Base-by-base conservation (phyloP, 2,797 vertebrate species). In the Lagodon rhomboides region DNA sequence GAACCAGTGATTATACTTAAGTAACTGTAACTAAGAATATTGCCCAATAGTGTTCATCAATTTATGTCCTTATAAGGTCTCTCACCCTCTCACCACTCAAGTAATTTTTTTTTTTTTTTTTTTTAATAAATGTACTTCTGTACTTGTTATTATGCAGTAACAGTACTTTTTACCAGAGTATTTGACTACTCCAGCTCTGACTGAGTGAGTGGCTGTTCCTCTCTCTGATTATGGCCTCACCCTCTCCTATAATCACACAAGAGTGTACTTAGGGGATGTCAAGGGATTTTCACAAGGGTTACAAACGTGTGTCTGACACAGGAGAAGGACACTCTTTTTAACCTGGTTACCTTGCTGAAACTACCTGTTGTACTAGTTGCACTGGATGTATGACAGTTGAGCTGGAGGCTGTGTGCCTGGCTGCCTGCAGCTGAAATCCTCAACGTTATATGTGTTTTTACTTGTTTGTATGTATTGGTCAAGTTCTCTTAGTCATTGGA, bases 361-460 rank as follows among this genome's bases (percentile, higher is more conserved):
- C 43, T 27, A 75, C 68, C 44, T 74, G 77, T 75, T 76, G n/a
- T 53, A 25, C 50, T 22, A 11, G 73, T 66, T 66, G n/a, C 3
- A 27, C 50, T 54, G 27, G 7, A 49, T 50, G 7, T 8, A 11
- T 12, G 6, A 16, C 16, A 25, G 3, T 5, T 65, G 2, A n/a
- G 50, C 60, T 70, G 12, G 23, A 6, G 47, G 64, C 50, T 20
- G 2, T 65, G 25, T 66, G 63, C n/a, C n/a, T n/a, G n/a, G n/a
- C n/a, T n/a, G n/a, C 46, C 5, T 25, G 12, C 27, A 66, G 12
- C n/a, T 13, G 22, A 12, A 49, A 41, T 30, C 1, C 20, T 54
- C 1, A 34, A 20, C 34, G 5, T 30, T 30, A 4, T 30, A 4
- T 30, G 30, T 34, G 1, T 34, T 27, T 27, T 34, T 34, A 7